A percentile compares a stretch with the other conserved stretches of the same genome.
Conservation (phyloP, 2,888 invertebrate genomes). For the Urechis unicinctus region DNA sequence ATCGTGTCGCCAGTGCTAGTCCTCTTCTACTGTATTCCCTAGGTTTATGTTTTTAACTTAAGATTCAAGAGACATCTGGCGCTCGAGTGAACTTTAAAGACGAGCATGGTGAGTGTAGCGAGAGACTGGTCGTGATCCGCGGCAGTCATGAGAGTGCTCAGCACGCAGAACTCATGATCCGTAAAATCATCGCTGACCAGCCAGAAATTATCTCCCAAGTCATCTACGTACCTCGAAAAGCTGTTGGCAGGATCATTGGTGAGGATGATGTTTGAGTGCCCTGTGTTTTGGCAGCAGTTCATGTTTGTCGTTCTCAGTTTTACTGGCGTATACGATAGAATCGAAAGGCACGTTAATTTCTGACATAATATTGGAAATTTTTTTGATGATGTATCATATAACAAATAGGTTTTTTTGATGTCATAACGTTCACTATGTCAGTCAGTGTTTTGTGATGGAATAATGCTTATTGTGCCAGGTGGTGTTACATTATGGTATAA, state of each 20-base stretch:
- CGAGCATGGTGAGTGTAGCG: slow-evolving; percentile 46
- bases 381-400: too few species aligned
- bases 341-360: too few species aligned
- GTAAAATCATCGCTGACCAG: slow-evolving; percentile 63
- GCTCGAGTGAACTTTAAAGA: slow-evolving; percentile 58
- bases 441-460: too few species aligned
- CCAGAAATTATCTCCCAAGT: slow-evolving; percentile 64
- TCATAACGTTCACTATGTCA: too few species aligned
- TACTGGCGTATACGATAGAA: too few species aligned
- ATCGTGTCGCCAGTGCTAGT: background rate
- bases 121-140: slow-evolving; percentile 64
- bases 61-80: slow-evolving; percentile 66
- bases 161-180: slow-evolving; percentile 65
- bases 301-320: too few species aligned
- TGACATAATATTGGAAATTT: too few species aligned
- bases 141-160: slow-evolving; percentile 65
- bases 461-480: too few species aligned
- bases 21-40: background rate
- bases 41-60: background rate
- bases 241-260: slow-evolving; percentile 68
- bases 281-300: too few species aligned
- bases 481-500: background rate
- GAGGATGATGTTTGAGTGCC: slow-evolving; percentile 1
- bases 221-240: slow-evolving; percentile 61
- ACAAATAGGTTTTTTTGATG: too few species aligned